Evolutionary conservation across 2,888 invertebrate species (phyloP).

Genomic region (Drosophila merina): DNA sequence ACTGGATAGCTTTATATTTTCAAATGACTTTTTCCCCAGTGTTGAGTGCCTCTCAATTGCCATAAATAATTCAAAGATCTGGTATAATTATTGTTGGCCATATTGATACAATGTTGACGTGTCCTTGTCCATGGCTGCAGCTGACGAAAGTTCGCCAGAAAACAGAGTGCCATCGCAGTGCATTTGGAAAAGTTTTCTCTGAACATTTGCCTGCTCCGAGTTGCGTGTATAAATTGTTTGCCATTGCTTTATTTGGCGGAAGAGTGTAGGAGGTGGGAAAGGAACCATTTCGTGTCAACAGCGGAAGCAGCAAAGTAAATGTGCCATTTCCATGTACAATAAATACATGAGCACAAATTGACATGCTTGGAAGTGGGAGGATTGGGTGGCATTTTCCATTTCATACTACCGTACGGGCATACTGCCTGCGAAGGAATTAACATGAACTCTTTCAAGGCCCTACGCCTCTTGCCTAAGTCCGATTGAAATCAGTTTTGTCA

Average conservation of each 20-base stretch:
- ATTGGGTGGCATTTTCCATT: slow-evolving; percentile 5
- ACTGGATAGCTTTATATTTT: too few species aligned
- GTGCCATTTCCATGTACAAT: slow-evolving; percentile 66
- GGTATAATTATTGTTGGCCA: slow-evolving; percentile 19
- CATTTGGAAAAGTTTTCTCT: slow-evolving; percentile 27
- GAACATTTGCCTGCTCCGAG: neutral
- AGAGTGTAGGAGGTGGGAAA: neutral
- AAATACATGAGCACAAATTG: slow-evolving; percentile 53
- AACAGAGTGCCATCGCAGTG: slow-evolving; percentile 28
- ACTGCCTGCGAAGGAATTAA: slow-evolving; percentile 19
- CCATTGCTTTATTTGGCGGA: slow-evolving; percentile 20
- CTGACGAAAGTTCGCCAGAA: slow-evolving; percentile 28
- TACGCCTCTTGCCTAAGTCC: neutral
- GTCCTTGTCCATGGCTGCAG: slow-evolving; percentile 45
- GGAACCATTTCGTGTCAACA: slow-evolving; percentile 71
- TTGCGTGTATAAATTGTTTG: slow-evolving; percentile 35
- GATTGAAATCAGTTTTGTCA: slow-evolving; percentile 44
- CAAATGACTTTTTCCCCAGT: slow-evolving; percentile 8
- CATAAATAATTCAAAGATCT: slow-evolving; percentile 36
- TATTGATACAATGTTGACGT: slow-evolving; percentile 14
- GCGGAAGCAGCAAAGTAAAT: slow-evolving; percentile 67
- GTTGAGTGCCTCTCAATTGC: neutral
- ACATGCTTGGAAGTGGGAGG: neutral
- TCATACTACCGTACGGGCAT: neutral
- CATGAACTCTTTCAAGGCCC: slow-evolving; percentile 14